Evolutionary conservation across 2,113 vertebrate species (phyloP).

Genomic region (Malurus melanocephalus): DNA sequence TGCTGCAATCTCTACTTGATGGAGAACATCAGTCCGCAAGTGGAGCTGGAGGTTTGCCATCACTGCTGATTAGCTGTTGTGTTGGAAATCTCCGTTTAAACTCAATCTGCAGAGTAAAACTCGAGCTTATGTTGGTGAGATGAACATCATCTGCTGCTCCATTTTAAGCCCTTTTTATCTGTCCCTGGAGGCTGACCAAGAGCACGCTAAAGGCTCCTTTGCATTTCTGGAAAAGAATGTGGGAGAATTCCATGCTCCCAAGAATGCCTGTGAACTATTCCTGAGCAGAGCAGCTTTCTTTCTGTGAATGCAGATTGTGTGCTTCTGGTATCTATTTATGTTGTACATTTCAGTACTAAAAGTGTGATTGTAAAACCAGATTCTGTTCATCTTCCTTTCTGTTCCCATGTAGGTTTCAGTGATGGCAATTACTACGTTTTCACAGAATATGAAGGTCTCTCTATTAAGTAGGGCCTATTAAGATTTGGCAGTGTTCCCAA

Average conservation of each 20-base stretch:
- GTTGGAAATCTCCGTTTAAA: not conserved
- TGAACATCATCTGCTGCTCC: not conserved
- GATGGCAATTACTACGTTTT: not conserved
- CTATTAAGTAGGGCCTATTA: conserved; percentile 28
- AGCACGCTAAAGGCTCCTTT: not conserved
- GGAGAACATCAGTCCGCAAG: not conserved
- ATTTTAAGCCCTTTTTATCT: not conserved
- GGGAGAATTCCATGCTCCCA: not conserved
- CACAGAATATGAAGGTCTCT: conserved; percentile 26
- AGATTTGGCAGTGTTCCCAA: conserved; percentile 53
- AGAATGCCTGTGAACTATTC: not conserved
- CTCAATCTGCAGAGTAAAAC: not conserved
- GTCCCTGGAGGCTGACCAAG: not conserved
- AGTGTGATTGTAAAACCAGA: not conserved
- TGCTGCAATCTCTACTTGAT: not conserved
- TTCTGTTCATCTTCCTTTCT: conserved; percentile 17
- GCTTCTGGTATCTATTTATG: conserved; percentile 16
- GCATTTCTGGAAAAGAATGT: not conserved
- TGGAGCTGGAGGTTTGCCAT: not conserved
- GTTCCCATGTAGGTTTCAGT: not conserved
- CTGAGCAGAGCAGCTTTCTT: not conserved
- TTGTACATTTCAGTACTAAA: not conserved
- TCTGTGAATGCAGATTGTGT: not conserved
- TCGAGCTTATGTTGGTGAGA: not conserved
- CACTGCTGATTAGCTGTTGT: not conserved